phyloP scores from a whole-genome alignment of 53 echinoderm and acorn worm species.

The Holothuria scabra region DNA sequence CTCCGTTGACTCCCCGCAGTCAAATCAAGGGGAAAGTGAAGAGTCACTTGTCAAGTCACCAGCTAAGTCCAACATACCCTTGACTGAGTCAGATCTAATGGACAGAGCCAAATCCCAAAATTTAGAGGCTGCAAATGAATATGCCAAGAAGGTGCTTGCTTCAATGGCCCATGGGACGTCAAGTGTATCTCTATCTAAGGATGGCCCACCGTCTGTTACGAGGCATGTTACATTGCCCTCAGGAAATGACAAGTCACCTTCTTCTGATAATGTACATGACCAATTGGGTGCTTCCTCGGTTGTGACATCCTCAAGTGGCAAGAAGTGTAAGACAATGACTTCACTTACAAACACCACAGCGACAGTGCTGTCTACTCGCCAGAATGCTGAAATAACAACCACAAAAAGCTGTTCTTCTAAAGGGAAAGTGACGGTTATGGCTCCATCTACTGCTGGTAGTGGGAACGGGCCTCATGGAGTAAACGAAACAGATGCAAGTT shows the following conservation, averaged over 20 bases:
- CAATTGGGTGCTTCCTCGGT: too few species aligned
- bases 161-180: constrained; percentile 16
- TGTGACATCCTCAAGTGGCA: neutral
- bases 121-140: constrained; percentile 25
- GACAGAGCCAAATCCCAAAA: neutral
- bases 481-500: neutral
- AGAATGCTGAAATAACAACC: constrained; percentile 19
- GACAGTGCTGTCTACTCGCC: constrained; percentile 12
- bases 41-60: neutral
- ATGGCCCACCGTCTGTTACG: neutral
- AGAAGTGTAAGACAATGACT: neutral
- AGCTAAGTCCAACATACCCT: neutral
- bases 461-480: too few species aligned
- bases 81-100: neutral
- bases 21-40: constrained; percentile 14
- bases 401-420: constrained; percentile 13
- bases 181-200: neutral
- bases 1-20: neutral
- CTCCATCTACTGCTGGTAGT: neutral
- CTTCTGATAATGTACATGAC: too few species aligned
- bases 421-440: constrained; percentile 22
- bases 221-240: neutral
- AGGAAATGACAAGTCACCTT: neutral
- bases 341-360: constrained; percentile 15
- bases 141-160: constrained; percentile 25